Percentiles rank a stretch among this genome's conserved stretches.
These are phyloP conservation scores for Myrmecophaga tridactyla DNA, from an alignment of 2,113 vertebrate genomes.

Conservation along the genomic window DNA sequence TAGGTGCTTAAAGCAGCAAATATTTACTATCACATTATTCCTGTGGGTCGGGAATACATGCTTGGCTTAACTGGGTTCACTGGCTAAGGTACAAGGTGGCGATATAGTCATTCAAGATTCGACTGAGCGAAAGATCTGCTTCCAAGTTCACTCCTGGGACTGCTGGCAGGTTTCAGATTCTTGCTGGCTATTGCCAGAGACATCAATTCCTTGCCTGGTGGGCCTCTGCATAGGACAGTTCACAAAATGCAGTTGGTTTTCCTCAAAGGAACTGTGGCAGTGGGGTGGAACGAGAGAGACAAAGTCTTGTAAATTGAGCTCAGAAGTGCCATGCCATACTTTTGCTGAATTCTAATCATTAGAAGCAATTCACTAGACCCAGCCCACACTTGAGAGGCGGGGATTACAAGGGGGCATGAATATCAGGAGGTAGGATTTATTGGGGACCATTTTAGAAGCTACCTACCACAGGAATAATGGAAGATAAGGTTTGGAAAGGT, in stretches of 20 bases:
- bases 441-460: not conserved
- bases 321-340: not conserved
- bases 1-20: not conserved
- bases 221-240: not conserved
- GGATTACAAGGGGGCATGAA: not conserved
- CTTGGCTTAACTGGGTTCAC: not conserved
- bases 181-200: not conserved
- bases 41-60: not conserved
- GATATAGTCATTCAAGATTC: not conserved
- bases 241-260: not conserved
- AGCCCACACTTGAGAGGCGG: not conserved
- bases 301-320: not conserved
- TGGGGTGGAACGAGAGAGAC: not conserved
- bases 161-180: not conserved
- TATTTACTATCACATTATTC: not conserved
- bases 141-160: not conserved
- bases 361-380: not conserved
- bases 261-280: not conserved
- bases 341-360: not conserved
- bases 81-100: not conserved
- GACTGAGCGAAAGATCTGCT: not conserved
- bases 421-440: not conserved
- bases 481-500: not conserved
- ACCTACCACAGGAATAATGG: not conserved
- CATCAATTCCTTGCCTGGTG: not conserved